Percentiles rank a stretch among this genome's conserved stretches.
phyloP scores from a whole-genome alignment of 1,140 invertebrate species.

The Drosophila nannoptera region DNA sequence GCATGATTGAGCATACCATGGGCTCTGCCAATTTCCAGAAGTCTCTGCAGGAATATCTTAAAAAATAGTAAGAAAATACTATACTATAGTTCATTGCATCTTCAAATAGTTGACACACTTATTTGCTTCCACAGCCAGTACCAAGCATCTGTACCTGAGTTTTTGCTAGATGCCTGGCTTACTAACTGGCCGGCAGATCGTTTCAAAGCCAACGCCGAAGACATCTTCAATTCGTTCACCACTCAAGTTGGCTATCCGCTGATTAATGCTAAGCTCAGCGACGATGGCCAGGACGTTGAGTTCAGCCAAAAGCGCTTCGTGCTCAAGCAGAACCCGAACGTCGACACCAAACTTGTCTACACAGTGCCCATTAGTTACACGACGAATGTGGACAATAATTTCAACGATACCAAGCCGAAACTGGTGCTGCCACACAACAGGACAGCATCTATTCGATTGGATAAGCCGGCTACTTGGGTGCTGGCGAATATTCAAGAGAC shows the following conservation, averaged over 20 bases:
- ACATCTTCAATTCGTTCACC: constrained; percentile 86
- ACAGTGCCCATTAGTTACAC: constrained; percentile 84
- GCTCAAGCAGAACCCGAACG: constrained; percentile 73
- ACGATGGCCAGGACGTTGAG: constrained; percentile 22
- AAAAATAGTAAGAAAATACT: constrained; percentile 77
- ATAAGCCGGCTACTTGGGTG: constrained; percentile 80
- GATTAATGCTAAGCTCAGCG: constrained; percentile 79
- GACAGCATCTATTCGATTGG: background rate
- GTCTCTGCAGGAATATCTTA: constrained; percentile 82
- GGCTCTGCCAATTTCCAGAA: constrained; percentile 82
- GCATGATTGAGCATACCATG: constrained; percentile 88
- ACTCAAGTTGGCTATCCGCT: constrained; percentile 88
- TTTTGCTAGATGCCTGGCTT: constrained; percentile 83
- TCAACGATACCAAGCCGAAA: constrained; percentile 80
- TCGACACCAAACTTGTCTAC: constrained; percentile 79
- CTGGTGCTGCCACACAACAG: constrained; percentile 72
- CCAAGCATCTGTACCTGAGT: constrained; percentile 81
- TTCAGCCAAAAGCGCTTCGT: constrained; percentile 81
- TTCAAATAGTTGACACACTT: background rate
- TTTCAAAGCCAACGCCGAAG: constrained; percentile 37
- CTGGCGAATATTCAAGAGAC: constrained; percentile 85
- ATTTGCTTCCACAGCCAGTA: constrained; percentile 46
- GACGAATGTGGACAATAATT: constrained; percentile 79
- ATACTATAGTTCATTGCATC: background rate
- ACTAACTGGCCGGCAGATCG: constrained; percentile 65